A percentile compares a stretch with the other conserved stretches of the same genome.
These are phyloP conservation scores for Heterochromis multidens DNA, from an alignment of 2,113 vertebrate species.

Conservation along the genomic window DNA sequence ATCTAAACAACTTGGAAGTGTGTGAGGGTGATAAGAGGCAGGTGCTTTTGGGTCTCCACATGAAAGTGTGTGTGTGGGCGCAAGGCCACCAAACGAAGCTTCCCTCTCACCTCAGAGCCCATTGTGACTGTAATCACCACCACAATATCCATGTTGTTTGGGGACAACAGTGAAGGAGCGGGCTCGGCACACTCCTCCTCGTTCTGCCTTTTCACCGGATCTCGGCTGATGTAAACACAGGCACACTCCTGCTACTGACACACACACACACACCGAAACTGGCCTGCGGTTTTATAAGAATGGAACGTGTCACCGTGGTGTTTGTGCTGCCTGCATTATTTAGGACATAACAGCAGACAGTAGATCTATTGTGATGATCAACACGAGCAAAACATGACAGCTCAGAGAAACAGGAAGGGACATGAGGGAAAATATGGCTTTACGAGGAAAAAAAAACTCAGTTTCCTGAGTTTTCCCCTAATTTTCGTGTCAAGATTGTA, in stretches of 20 bases:
- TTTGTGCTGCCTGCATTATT: conserved; percentile 51
- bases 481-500: not conserved
- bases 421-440: not conserved
- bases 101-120: conserved; percentile 30
- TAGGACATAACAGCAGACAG: conserved; percentile 47
- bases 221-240: conserved; percentile 67
- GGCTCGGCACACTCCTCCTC: conserved; percentile 56
- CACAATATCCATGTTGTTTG: conserved; percentile 71
- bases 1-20: conserved; percentile 49
- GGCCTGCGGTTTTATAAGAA: conserved; percentile 28
- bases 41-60: conserved; percentile 34
- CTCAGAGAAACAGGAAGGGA: not conserved
- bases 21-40: conserved; percentile 57
- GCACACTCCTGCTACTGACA: conserved; percentile 58
- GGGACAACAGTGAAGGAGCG: conserved; percentile 68
- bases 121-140: conserved; percentile 55
- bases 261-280: conserved; percentile 3
- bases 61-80: conserved; percentile 5
- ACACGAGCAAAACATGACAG: conserved; percentile 1
- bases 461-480: not conserved
- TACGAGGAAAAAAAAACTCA: not conserved
- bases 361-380: conserved; percentile 38
- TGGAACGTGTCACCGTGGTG: conserved; percentile 8
- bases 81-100: conserved; percentile 12
- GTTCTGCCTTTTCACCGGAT: conserved; percentile 43